These are phyloP conservation scores for Sebastes vulpes DNA, from an alignment of 2,797 vertebrate species.

Conservation along the genomic window DNA sequence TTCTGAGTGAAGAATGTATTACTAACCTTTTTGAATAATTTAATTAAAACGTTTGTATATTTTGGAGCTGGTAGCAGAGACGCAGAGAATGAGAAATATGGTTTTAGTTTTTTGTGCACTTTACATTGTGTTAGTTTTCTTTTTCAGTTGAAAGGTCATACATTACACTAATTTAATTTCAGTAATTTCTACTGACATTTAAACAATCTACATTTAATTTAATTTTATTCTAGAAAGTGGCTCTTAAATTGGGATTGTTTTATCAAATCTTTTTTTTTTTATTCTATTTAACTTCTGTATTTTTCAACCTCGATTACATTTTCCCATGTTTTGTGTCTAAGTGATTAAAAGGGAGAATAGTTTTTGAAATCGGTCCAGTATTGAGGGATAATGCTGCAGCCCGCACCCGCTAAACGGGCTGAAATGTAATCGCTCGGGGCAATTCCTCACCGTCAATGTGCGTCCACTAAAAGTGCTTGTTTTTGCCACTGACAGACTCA, in stretches of 20 bases:
- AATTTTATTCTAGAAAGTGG: neutral
- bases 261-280: neutral
- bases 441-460: neutral
- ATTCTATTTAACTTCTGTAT: neutral
- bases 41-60: neutral
- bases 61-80: neutral
- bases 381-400: neutral
- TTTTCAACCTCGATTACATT: neutral
- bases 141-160: neutral
- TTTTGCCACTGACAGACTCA: neutral
- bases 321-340: neutral
- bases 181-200: neutral
- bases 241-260: neutral
- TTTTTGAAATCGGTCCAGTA: neutral
- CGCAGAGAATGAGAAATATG: neutral
- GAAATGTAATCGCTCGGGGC: neutral
- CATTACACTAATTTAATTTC: neutral
- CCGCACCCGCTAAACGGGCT: neutral
- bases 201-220: neutral
- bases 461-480: neutral
- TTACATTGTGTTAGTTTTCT: neutral
- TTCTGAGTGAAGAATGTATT: neutral
- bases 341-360: neutral
- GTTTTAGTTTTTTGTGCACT: neutral
- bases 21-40: neutral